phyloP scores from a whole-genome alignment of 2,888 invertebrate genomes.

The Dicyrtomina minuta region DNA sequence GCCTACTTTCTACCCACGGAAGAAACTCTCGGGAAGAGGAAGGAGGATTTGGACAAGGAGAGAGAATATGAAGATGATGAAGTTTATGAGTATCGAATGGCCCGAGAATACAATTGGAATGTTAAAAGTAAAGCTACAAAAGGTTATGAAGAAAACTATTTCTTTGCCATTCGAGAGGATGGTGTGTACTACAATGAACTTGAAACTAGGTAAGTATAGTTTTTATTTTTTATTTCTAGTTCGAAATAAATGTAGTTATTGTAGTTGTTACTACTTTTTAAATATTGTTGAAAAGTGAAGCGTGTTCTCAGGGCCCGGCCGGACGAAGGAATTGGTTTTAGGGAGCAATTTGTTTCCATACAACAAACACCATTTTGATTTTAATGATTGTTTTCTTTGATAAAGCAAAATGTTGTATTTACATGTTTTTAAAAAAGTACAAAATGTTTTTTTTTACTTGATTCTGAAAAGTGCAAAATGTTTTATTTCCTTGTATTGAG shows the following conservation, averaged over 20 bases:
- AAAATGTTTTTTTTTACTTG: too few species aligned
- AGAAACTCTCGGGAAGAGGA: constrained; percentile 84
- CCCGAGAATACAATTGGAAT: constrained; percentile 98
- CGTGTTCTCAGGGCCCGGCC: too few species aligned
- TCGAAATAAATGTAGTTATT: not conserved
- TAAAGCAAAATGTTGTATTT: too few species aligned
- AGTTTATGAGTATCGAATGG: constrained; percentile 95
- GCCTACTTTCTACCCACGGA: constrained; percentile 97
- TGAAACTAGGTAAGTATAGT: constrained; percentile 71
- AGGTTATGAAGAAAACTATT: constrained; percentile 96
- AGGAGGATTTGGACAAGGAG: constrained; percentile 73
- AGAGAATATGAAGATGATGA: constrained; percentile 84
- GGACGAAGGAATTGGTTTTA: too few species aligned
- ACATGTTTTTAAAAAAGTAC: too few species aligned
- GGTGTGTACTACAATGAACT: constrained; percentile 93
- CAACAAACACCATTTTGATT: too few species aligned
- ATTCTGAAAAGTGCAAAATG: too few species aligned
- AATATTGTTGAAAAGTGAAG: too few species aligned
- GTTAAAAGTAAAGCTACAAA: constrained; percentile 94
- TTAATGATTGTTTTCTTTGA: too few species aligned
- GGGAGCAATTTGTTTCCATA: too few species aligned
- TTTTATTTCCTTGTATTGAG: too few species aligned
- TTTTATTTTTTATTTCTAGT: not conserved
- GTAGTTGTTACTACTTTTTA: too few species aligned
- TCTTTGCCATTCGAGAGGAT: constrained; percentile 86